Conservation (phyloP, 2,797 vertebrate genomes). For the Gadopsis marmoratus region DNA sequence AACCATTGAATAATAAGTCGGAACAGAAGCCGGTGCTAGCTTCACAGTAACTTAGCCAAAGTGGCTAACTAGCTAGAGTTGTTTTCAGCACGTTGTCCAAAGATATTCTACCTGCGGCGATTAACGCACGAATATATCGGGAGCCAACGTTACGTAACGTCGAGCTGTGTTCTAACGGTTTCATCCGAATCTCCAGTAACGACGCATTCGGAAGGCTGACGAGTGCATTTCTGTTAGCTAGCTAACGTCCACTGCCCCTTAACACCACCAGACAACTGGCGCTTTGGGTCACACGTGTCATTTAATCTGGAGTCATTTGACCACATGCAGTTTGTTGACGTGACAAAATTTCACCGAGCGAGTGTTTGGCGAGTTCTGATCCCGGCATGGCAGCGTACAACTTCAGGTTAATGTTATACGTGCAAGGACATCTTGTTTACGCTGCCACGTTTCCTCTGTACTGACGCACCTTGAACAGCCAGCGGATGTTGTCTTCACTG, state of each 20-base stretch:
- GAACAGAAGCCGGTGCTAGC: neutral
- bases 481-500: constrained; percentile 23
- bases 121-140: neutral
- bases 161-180: accelerated
- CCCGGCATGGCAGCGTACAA: neutral
- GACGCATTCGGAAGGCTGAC: accelerated
- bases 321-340: neutral
- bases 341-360: neutral
- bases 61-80: neutral
- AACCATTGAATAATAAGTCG: neutral
- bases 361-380: neutral
- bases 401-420: neutral
- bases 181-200: neutral
- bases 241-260: neutral
- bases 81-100: neutral
- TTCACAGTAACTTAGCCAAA: neutral
- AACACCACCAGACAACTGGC: neutral
- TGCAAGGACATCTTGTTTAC: neutral
- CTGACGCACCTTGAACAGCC: neutral
- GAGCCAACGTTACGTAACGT: neutral
- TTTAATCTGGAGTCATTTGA: neutral
- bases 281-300: constrained; percentile 1
- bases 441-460: neutral
- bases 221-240: neutral
- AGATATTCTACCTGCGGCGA: neutral